Conservation (phyloP, 2,797 vertebrate genomes). For the Mus minutoides region DNA sequence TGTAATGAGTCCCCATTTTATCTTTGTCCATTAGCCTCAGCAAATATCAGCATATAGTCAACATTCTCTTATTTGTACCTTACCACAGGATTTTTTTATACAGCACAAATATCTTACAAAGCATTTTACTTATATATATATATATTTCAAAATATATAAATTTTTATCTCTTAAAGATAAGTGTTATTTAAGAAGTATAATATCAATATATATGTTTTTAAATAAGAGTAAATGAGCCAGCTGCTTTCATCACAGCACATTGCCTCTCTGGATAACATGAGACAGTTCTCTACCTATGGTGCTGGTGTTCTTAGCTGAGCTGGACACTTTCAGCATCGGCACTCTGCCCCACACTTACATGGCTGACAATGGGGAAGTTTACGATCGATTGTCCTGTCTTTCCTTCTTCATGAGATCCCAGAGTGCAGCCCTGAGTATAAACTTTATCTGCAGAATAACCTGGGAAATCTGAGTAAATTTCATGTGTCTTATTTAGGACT, state of each 20-base stretch:
- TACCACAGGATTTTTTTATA: not conserved
- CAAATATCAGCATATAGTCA: not conserved
- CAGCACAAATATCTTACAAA: not conserved
- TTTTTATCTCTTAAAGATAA: conserved; percentile 26
- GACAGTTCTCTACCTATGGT: not conserved
- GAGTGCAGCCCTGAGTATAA: not conserved
- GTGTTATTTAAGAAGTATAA: not conserved
- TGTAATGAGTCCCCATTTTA: not conserved
- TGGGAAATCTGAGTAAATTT: not conserved
- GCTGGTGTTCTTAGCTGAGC: not conserved
- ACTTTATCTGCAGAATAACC: not conserved
- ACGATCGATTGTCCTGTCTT: not conserved
- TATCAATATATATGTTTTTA: not conserved
- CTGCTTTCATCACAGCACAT: not conserved
- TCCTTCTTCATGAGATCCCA: not conserved
- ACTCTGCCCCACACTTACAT: not conserved
- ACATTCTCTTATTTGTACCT: not conserved
- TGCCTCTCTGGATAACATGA: not conserved
- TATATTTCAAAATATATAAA: not conserved
- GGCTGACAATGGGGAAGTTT: not conserved
- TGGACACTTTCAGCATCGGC: not conserved
- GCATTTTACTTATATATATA: not conserved
- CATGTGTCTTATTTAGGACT: not conserved
- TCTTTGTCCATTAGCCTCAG: not conserved
- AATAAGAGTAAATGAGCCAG: not conserved